Evolutionary conservation across 2,888 invertebrate species (phyloP), one percentile per base, ranked within the genome.

Genomic region (Ypsolopha scabrella): DNA sequence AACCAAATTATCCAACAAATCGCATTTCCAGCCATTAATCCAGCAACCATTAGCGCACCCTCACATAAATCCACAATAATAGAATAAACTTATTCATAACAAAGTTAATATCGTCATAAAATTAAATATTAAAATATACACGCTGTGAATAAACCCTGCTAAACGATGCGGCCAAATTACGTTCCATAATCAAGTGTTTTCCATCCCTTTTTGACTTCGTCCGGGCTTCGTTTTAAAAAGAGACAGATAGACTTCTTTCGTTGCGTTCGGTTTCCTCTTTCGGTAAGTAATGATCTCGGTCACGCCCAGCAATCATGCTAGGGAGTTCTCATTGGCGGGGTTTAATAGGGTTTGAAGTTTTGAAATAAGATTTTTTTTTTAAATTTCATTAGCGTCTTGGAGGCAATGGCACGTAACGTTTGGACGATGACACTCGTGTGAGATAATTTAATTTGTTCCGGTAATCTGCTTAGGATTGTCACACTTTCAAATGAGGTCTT

Each of bases 291-390:
- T 83, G 80, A 78, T 70, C 53, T 58, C 60, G 54, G 78, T 75
- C 80, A 80, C 83, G 82, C 83, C 85, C 81, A 59, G 68, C 76
- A 82, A 85, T 83, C 81, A 82, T 65, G 64, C 56, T 54, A 58
- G 63, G 55, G 61, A 56, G 60, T 64, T 65, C 68, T 69, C 67
- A 83, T 83, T 86, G 83, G 83, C 75, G 60, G 73, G 54, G 56
- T 67, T 65, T 75, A 72, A 72, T 74, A 61, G 70, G 65, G 72
- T 72, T 71, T 65, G 65, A 71, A 80, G 71, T 63, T 80, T 76
- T 73, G 70, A 76, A 72, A 70, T 59, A 61, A 62, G 58, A 56
- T 55, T 56, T 72, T 71, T 78, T 78, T 74, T 68, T 70, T 70
- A 48, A 41, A 51, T 67, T 75, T 80, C 73, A 77, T 80, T 79